Percentiles rank a stretch among this genome's conserved stretches.
These are phyloP conservation scores for Indicator indicator DNA, from an alignment of 2,113 vertebrate genomes.

Conservation along the genomic window DNA sequence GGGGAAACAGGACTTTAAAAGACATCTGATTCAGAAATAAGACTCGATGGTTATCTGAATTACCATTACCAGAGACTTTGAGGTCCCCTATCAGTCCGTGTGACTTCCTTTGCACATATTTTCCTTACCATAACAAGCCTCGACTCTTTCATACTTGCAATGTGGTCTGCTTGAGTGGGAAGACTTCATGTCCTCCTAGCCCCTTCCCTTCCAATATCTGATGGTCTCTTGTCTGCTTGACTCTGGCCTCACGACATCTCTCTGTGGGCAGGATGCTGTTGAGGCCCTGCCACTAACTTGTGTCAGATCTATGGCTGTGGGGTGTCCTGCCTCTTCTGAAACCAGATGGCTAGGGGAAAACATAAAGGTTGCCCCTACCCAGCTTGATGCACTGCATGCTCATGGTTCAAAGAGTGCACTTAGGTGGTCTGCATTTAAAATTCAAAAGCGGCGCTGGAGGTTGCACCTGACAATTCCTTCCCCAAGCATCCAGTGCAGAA, in stretches of 20 bases:
- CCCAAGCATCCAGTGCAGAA: not conserved
- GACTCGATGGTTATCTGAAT: constrained; percentile 56
- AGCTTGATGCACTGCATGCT: not conserved
- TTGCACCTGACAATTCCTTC: not conserved
- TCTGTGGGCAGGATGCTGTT: not conserved
- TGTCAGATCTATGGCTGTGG: not conserved
- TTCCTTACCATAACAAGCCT: constrained; percentile 42
- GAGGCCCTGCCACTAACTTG: not conserved
- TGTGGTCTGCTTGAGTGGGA: not conserved
- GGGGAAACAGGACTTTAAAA: constrained; percentile 21
- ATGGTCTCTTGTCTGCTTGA: not conserved
- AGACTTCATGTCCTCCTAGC: not conserved
- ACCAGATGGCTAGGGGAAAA: not conserved
- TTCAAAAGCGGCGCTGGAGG: not conserved
- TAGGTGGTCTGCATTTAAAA: not conserved
- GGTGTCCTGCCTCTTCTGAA: not conserved
- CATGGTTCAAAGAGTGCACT: not conserved
- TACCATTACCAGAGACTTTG: constrained; percentile 44
- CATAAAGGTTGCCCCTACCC: not conserved
- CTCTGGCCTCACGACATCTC: accelerated
- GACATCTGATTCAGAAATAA: constrained; percentile 44
- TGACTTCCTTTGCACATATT: constrained; percentile 63
- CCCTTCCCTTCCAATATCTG: not conserved
- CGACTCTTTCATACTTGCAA: constrained; percentile 5
- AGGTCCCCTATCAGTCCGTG: constrained; percentile 46